phyloP scores from a whole-genome alignment of 2,888 invertebrate species.

The Saturnia japonica region DNA sequence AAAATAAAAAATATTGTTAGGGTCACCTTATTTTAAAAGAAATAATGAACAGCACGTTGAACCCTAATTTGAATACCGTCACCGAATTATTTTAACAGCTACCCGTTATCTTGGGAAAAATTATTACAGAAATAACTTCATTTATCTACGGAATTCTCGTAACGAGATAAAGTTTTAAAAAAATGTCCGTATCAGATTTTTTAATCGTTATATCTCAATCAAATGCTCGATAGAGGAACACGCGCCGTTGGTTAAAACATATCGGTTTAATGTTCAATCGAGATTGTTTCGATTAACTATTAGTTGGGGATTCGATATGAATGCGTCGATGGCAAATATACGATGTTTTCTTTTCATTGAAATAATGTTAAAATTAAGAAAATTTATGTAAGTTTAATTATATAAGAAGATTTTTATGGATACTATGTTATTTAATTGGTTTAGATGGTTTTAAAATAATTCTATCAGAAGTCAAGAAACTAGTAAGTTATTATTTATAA shows the following conservation, averaged over 20 bases:
- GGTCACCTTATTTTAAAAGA: neutral
- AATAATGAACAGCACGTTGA: neutral
- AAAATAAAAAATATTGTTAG: no score
- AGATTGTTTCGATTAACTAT: constrained; percentile 6
- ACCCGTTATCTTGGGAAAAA: constrained; percentile 1
- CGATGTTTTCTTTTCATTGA: neutral
- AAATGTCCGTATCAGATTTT: constrained; percentile 11
- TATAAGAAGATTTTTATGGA: neutral
- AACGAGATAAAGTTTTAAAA: constrained; percentile 21
- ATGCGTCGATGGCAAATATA: neutral
- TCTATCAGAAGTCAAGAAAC: no score
- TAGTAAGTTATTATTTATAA: no score
- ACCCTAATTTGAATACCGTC: constrained; percentile 19
- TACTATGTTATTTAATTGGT: neutral
- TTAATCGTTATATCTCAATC: constrained; percentile 7
- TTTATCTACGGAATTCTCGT: constrained; percentile 15
- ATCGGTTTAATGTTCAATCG: neutral
- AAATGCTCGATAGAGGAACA: constrained; percentile 6
- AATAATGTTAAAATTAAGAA: neutral
- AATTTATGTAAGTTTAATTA: neutral
- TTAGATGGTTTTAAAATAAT: no score
- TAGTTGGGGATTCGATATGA: neutral
- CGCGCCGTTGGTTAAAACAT: constrained; percentile 4
- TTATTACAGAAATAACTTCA: constrained; percentile 12
- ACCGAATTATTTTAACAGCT: constrained; percentile 5